phyloP scores from a whole-genome alignment of 1,140 invertebrate species.

The Brachionus asplanchnoidis region DNA sequence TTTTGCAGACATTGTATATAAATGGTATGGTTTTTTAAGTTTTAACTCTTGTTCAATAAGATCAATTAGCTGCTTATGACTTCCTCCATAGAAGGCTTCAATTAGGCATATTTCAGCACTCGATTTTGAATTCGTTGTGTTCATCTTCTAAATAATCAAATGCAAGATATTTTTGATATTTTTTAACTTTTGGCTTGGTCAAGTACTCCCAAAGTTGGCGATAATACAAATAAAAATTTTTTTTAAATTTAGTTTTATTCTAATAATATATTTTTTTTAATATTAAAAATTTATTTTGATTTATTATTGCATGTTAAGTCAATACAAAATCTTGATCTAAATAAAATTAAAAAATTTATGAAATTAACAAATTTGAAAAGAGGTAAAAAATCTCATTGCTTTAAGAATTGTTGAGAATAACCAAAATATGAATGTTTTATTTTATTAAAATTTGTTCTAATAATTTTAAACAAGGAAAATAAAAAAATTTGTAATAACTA shows the following conservation, averaged over 20 bases:
- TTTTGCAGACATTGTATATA: conserved; percentile 63
- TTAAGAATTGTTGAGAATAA: too few species aligned
- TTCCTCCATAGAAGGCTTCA: conserved; percentile 69
- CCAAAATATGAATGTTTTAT: too few species aligned
- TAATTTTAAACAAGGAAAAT: too few species aligned
- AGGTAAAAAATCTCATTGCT: too few species aligned
- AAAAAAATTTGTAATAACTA: too few species aligned
- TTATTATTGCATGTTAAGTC: too few species aligned
- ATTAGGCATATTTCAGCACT: conserved; percentile 46
- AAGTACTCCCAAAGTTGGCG: neutral
- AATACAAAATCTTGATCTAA: too few species aligned
- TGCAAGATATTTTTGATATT: neutral
- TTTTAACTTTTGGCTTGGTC: neutral
- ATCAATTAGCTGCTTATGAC: conserved; percentile 67
- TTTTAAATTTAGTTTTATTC: neutral
- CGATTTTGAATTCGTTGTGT: neutral
- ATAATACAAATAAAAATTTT: neutral
- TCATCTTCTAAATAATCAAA: neutral
- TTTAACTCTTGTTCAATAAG: conserved; percentile 53
- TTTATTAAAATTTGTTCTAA: too few species aligned
- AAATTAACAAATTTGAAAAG: too few species aligned
- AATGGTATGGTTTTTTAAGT: conserved; percentile 46
- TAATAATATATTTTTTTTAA: neutral
- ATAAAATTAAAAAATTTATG: too few species aligned
- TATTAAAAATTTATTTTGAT: neutral